phyloP scores from a whole-genome alignment of 2,797 vertebrate species.

The Alcedo quadribrachys region DNA sequence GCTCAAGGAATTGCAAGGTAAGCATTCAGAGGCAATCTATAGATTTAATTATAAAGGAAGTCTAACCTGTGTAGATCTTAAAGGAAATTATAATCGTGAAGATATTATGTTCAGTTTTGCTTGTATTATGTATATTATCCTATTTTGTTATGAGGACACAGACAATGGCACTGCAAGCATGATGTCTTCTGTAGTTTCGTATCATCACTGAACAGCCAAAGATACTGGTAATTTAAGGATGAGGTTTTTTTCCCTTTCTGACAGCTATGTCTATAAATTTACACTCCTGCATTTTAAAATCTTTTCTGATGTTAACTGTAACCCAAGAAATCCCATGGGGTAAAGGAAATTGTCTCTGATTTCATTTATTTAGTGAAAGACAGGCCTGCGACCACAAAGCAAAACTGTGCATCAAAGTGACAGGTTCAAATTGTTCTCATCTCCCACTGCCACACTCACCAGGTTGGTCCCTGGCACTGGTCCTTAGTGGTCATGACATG shows the following conservation, averaged over 20 bases:
- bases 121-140: background rate
- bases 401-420: background rate
- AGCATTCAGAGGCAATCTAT: slow-evolving; percentile 52
- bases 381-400: background rate
- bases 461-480: rapidly evolving
- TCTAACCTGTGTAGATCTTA: slow-evolving; percentile 4
- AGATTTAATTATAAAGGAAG: slow-evolving; percentile 64
- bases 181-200: background rate
- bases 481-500: background rate
- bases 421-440: background rate
- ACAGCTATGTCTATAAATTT: slow-evolving; percentile 2
- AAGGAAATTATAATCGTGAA: background rate
- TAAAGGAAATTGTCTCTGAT: background rate
- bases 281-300: slow-evolving; percentile 2
- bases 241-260: background rate
- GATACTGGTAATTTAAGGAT: slow-evolving; percentile 5
- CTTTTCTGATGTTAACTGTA: slow-evolving; percentile 27
- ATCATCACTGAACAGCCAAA: background rate
- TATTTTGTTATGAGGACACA: background rate
- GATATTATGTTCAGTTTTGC: slow-evolving; percentile 5
- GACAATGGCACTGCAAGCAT: background rate
- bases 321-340: background rate
- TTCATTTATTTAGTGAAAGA: background rate
- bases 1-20: slow-evolving; percentile 59
- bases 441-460: rapidly evolving